Conservation (phyloP, 2,888 invertebrate species). For the Tipula helvola region DNA sequence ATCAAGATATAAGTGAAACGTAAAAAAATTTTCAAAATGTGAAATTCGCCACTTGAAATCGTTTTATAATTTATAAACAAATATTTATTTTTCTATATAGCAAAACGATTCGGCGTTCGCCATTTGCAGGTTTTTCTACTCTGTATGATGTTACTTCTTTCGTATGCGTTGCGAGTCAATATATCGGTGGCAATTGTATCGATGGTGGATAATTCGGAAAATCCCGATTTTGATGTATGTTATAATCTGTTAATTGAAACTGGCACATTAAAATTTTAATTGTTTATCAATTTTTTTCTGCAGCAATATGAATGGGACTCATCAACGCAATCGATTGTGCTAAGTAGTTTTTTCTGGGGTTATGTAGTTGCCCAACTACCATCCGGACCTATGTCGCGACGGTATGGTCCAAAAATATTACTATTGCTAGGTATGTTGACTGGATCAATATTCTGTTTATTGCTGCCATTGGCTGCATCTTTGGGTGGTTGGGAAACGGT, state of each 20-base stretch:
- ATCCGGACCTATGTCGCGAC: slow-evolving; percentile 51
- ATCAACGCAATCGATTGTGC: slow-evolving; percentile 38
- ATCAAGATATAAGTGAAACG: too few relatives aligned
- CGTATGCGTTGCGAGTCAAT: slow-evolving; percentile 48
- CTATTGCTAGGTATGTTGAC: slow-evolving; percentile 39
- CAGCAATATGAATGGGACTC: slow-evolving; percentile 39
- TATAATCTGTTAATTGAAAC: neutral
- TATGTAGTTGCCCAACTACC: slow-evolving; percentile 45
- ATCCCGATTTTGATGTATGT: slow-evolving; percentile 35
- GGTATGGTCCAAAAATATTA: slow-evolving; percentile 52
- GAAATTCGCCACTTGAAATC: neutral
- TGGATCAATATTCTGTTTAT: slow-evolving; percentile 47
- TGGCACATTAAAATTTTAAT: neutral
- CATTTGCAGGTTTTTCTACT: neutral
- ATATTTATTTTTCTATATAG: neutral
- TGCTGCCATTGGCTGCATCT: slow-evolving; percentile 50
- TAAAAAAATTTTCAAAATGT: too few relatives aligned
- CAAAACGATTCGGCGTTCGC: slow-evolving; percentile 16
- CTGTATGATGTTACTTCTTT: neutral
- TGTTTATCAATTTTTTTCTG: neutral
- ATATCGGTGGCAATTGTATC: slow-evolving; percentile 58
- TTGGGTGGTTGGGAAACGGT: slow-evolving; percentile 45
- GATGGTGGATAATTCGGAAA: slow-evolving; percentile 36
- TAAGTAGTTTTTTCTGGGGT: slow-evolving; percentile 51
- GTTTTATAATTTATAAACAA: neutral